phyloP scores from a whole-genome alignment of 2,113 vertebrate genomes.

The Gopherus evgoodei region DNA sequence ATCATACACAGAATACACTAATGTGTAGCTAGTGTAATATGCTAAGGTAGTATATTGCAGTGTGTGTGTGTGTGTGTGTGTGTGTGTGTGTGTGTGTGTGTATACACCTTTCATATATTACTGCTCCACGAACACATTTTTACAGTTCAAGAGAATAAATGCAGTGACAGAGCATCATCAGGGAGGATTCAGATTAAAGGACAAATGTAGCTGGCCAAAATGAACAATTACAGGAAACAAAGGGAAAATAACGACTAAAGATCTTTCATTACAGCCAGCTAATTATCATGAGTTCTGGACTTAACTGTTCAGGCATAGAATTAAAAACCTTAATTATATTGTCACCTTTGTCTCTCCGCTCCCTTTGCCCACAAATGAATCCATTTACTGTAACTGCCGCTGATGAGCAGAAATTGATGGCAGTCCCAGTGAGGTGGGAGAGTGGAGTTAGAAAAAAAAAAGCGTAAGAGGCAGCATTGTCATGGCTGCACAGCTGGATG shows the following conservation, averaged over 20 bases:
- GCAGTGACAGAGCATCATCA: constrained; percentile 17
- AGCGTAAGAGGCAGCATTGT: constrained; percentile 55
- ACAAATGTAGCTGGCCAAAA: constrained; percentile 78
- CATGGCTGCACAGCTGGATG: constrained; percentile 72
- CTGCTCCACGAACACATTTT: neutral
- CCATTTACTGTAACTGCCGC: constrained; percentile 84
- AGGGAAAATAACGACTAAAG: constrained; percentile 91
- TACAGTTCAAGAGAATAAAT: constrained; percentile 24
- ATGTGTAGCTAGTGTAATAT: neutral
- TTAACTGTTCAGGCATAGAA: constrained; percentile 99
- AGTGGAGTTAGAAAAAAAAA: constrained; percentile 44
- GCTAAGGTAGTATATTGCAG: neutral
- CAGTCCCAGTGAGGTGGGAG: constrained; percentile 78
- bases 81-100: accelerated
- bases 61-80: neutral
- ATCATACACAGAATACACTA: accelerated
- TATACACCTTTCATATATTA: accelerated
- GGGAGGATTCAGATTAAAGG: constrained; percentile 73
- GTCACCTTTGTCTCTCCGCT: constrained; percentile 90
- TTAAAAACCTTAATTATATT: constrained; percentile 99
- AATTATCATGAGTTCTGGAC: constrained; percentile 98
- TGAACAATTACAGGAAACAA: constrained; percentile 83
- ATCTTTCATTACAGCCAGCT: constrained; percentile 93
- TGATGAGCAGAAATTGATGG: constrained; percentile 86
- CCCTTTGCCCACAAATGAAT: constrained; percentile 85